phyloP scores from a whole-genome alignment of 2,113 vertebrate genomes.

The Todiramphus chloris region DNA sequence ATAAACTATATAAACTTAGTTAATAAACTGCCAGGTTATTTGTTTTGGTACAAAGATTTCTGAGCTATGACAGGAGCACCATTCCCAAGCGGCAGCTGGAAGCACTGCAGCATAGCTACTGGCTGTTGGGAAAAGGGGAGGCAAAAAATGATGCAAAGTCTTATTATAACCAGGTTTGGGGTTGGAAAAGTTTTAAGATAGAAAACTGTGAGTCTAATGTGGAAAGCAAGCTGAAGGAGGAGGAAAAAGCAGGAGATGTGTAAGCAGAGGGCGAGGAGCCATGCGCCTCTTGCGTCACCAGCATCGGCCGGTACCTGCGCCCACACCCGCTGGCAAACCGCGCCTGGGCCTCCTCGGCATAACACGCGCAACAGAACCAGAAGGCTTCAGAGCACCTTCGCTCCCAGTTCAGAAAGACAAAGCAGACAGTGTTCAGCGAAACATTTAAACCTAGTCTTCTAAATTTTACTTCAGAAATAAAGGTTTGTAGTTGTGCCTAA shows the following conservation, averaged over 20 bases:
- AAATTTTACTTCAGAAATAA: not conserved
- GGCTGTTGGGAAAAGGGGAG: not conserved
- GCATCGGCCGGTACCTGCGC: not conserved
- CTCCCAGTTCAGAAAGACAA: not conserved
- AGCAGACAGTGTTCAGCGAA: not conserved
- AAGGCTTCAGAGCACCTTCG: not conserved
- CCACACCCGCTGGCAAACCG: not conserved
- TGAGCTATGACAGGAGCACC: not conserved
- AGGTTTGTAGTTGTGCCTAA: not conserved
- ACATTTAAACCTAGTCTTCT: not conserved
- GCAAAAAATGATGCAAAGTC: not conserved
- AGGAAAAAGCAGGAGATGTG: not conserved
- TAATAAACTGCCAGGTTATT: not conserved
- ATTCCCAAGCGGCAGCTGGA: not conserved
- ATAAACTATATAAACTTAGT: not conserved
- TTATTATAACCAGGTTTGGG: not conserved
- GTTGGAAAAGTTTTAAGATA: not conserved
- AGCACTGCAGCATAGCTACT: not conserved
- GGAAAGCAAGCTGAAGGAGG: not conserved
- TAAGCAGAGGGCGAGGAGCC: not conserved
- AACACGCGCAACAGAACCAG: fast-evolving
- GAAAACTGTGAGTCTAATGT: not conserved
- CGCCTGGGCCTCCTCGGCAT: not conserved
- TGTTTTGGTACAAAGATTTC: not conserved
- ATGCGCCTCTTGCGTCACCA: not conserved